Conservation (phyloP, 1,140 invertebrate species). For the Muscidifurax raptorellus region DNA sequence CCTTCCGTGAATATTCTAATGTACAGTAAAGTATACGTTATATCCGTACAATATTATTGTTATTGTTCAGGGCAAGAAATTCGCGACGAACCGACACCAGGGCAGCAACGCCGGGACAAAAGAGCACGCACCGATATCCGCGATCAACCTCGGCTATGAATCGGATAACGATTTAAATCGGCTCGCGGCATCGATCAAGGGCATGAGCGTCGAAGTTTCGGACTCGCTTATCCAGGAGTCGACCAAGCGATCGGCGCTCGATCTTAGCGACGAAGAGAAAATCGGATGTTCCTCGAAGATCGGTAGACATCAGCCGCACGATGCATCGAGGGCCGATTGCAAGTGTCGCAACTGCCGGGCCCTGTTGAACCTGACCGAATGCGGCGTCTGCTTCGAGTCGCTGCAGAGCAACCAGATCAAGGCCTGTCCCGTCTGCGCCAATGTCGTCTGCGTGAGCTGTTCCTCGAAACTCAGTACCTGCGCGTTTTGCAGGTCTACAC, state of each 20-base stretch:
- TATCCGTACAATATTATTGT: too few relatives aligned
- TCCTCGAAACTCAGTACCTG: conserved; percentile 47
- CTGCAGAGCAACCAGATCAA: conserved; percentile 55
- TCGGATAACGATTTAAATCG: neutral
- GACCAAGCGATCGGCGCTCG: neutral
- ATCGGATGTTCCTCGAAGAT: neutral
- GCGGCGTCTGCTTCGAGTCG: conserved; percentile 57
- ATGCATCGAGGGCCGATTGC: neutral
- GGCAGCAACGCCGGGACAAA: neutral
- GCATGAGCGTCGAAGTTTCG: neutral
- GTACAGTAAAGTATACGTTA: too few relatives aligned
- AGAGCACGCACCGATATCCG: neutral
- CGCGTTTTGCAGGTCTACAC: conserved; percentile 53
- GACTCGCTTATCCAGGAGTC: neutral
- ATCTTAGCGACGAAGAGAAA: neutral
- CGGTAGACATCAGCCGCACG: neutral
- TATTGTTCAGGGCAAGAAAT: conserved; percentile 23
- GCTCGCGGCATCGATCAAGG: neutral
- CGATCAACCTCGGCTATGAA: conserved; percentile 1
- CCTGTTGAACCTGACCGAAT: conserved; percentile 52
- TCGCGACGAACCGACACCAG: conserved; percentile 5
- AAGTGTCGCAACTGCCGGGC: conserved; percentile 51
- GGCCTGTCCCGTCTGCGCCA: conserved; percentile 57
- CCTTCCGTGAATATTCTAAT: neutral
- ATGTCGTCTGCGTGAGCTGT: conserved; percentile 56